These are phyloP conservation scores for Aricia artaxerxes DNA, from an alignment of 2,888 invertebrate species.

Conservation along the genomic window DNA sequence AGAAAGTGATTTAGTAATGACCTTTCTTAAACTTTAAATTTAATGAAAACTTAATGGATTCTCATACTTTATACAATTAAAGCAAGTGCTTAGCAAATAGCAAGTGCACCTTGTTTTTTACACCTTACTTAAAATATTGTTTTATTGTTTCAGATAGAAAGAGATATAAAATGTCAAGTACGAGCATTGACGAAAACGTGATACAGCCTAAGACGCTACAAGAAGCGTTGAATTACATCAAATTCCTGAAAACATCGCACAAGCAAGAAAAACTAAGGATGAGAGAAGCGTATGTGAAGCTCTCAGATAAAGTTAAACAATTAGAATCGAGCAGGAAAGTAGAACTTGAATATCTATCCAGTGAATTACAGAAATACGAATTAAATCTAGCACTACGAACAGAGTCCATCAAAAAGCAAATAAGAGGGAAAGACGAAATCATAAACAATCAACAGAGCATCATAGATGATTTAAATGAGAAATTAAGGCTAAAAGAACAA, in stretches of 20 bases:
- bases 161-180: conserved; percentile 51
- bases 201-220: conserved; percentile 67
- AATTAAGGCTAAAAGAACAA: conserved; percentile 54
- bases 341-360: conserved; percentile 71
- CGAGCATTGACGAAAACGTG: conserved; percentile 55
- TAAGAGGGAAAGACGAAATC: conserved; percentile 67
- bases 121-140: neutral
- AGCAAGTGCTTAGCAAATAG: neutral
- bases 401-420: conserved; percentile 64
- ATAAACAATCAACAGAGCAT: conserved; percentile 63
- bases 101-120: neutral
- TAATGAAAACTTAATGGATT: neutral
- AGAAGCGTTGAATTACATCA: conserved; percentile 73
- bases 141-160: conserved; percentile 39
- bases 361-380: conserved; percentile 73
- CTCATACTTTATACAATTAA: neutral
- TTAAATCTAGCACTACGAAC: conserved; percentile 66
- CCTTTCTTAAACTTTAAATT: neutral
- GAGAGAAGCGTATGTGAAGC: conserved; percentile 64
- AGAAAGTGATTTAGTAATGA: neutral
- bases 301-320: conserved; percentile 66
- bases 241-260: conserved; percentile 71
- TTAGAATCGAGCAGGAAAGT: conserved; percentile 69
- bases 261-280: conserved; percentile 69
- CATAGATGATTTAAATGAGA: conserved; percentile 64